These are phyloP conservation scores for Proteles cristata DNA, from an alignment of 2,113 vertebrate genomes.

Conservation along the genomic window DNA sequence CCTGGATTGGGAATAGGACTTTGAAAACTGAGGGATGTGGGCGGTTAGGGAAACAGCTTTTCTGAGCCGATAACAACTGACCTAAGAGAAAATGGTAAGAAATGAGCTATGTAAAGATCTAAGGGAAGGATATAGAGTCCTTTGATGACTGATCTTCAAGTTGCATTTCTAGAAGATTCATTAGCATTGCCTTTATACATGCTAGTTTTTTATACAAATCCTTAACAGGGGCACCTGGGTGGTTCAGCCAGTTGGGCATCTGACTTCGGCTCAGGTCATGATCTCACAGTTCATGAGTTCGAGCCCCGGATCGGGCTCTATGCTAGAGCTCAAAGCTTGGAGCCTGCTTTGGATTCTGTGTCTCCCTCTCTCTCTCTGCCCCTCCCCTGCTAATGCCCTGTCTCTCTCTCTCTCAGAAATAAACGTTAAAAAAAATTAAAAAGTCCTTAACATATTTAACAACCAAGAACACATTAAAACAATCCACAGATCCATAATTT, in stretches of 20 bases:
- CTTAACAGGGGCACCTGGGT: neutral
- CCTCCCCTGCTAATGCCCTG: too few relatives aligned
- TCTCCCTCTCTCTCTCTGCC: too few relatives aligned
- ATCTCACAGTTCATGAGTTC: too few relatives aligned
- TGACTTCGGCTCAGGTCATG: too few relatives aligned
- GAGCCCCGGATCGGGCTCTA: too few relatives aligned
- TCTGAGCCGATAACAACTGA: neutral
- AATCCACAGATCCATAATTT: neutral
- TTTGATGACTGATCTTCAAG: neutral
- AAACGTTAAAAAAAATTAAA: too few relatives aligned
- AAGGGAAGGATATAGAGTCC: neutral
- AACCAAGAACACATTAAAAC: slow-evolving; percentile 25
- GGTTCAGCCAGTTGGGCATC: too few relatives aligned
- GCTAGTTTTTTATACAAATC: neutral
- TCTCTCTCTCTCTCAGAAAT: too few relatives aligned
- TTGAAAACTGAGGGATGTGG: neutral
- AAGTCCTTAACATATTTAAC: slow-evolving; percentile 1
- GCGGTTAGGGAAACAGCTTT: neutral
- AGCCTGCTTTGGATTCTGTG: too few relatives aligned
- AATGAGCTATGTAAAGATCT: neutral
- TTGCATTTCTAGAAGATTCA: neutral
- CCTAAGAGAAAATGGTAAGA: neutral
- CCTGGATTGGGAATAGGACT: neutral
- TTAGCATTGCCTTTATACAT: neutral
- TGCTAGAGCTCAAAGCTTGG: too few relatives aligned